Base-by-base conservation (phyloP, 2,888 invertebrate genomes). In the Chloromyia formosa region DNA sequence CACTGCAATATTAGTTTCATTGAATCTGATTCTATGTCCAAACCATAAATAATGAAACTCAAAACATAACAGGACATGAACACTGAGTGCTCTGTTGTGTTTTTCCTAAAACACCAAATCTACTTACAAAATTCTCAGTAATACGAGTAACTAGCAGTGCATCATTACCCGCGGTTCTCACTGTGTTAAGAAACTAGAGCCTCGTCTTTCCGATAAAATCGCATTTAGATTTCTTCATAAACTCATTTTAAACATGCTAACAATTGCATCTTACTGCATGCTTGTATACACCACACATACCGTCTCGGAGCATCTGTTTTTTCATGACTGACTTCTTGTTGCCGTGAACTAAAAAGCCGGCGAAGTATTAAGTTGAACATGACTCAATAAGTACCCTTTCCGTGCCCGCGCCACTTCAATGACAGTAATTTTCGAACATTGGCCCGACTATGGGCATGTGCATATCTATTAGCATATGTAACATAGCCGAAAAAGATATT, bases 271-370 rank as follows among this genome's bases (percentile, higher is more conserved):
- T 49, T 49, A 49, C 12, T 49, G 49, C 49, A 49, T 12, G 16
- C 49, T 49, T 49, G 16, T 3, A 49, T n/a, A 49, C 16, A 49
- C 3, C 49, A 42, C n/a, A n/a, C n/a, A n/a, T n/a, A n/a, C n/a
- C n/a, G n/a, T n/a, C n/a, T 42, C 42, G 12, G 5, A 42, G 5
- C 16, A n/a, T 49, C 10, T 49, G 12, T 12, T 49, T 49, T 58
- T 42, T 40, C 12, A 4, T 16, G n/a, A n/a, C n/a, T n/a, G n/a
- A n/a, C n/a, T 23, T 56, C 35, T 40, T 18, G 27, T 71, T 56
- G 22, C 71, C 71, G 71, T 71, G 71, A 71, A 56, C 71, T 71
- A 71, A 71, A 71, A 71, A 58, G 14, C 42, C 71, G 71, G 23
- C n/a, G 45, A 40, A 58, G 53, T 71, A 56, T 56, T 42, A 42